Evolutionary conservation across 2,797 vertebrate species (phyloP).

Genomic region (Clarias platycephalus): DNA sequence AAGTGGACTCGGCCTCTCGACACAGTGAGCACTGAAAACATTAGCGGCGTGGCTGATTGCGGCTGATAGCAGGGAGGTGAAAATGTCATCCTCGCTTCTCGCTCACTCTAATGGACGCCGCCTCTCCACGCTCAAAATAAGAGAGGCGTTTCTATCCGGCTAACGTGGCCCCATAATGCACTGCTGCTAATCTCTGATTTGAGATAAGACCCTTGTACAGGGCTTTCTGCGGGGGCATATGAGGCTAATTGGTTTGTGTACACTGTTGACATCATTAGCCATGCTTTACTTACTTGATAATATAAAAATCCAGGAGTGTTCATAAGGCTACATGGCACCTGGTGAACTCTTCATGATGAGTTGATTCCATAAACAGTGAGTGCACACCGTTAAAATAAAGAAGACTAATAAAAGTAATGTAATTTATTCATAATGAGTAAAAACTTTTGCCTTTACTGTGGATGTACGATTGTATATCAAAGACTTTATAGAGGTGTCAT

Average conservation of each 20-base stretch:
- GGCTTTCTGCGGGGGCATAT: conserved; percentile 60
- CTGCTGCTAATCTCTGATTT: conserved; percentile 23
- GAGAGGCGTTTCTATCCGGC: not conserved
- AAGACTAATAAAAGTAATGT: too few species aligned
- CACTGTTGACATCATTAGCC: conserved; percentile 66
- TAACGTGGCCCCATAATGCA: conserved; percentile 10
- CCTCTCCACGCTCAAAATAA: not conserved
- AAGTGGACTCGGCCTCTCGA: not conserved
- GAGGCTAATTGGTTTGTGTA: conserved; percentile 73
- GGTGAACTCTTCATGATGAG: not conserved
- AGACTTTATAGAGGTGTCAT: not conserved
- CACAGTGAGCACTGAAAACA: not conserved
- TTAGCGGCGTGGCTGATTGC: not conserved
- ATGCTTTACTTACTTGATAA: conserved; percentile 36
- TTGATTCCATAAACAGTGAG: not conserved
- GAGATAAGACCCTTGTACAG: conserved; percentile 15
- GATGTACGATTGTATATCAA: not conserved
- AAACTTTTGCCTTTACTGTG: not conserved
- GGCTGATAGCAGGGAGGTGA: conserved; percentile 18
- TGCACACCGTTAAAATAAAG: not conserved
- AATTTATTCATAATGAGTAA: not conserved
- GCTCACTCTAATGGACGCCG: not conserved
- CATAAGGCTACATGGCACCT: not conserved
- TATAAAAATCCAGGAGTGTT: not conserved
- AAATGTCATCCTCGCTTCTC: conserved; percentile 1